phyloP scores from a whole-genome alignment of 1,140 invertebrate species.

The Aphelinus atriplicis region DNA sequence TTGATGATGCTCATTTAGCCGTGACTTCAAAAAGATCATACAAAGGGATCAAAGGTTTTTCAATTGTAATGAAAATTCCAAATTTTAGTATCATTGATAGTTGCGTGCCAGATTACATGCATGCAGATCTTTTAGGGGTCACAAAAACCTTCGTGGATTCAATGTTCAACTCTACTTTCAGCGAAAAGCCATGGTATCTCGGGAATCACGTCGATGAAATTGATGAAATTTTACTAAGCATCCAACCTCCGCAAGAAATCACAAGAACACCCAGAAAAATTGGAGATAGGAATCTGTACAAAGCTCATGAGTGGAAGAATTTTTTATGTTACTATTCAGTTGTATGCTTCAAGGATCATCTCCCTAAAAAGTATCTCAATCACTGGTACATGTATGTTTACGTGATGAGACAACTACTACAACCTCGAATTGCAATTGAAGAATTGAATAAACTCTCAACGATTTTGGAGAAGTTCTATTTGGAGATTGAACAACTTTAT shows the following conservation, averaged over 20 bases:
- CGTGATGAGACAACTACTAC: neutral
- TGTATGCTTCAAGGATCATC: slow-evolving; percentile 28
- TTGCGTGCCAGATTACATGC: slow-evolving; percentile 27
- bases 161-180: slow-evolving; percentile 1
- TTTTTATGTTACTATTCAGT: slow-evolving; percentile 37
- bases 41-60: slow-evolving; percentile 19
- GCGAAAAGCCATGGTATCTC: neutral
- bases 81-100: slow-evolving; percentile 10
- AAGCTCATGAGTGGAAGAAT: slow-evolving; percentile 44
- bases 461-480: slow-evolving; percentile 33
- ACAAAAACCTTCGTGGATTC: neutral
- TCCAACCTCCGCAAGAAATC: neutral
- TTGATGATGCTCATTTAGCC: neutral
- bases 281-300: slow-evolving; percentile 31
- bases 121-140: slow-evolving; percentile 6
- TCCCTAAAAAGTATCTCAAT: slow-evolving; percentile 27
- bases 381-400: slow-evolving; percentile 34
- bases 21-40: neutral
- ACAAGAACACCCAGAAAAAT: neutral
- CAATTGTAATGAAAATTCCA: neutral
- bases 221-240: neutral
- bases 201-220: neutral
- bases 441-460: slow-evolving; percentile 5
- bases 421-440: neutral
- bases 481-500: slow-evolving; percentile 29